phyloP scores from a whole-genome alignment of 53 echinoderm and acorn worm genomes.

The Arbacia lixula region DNA sequence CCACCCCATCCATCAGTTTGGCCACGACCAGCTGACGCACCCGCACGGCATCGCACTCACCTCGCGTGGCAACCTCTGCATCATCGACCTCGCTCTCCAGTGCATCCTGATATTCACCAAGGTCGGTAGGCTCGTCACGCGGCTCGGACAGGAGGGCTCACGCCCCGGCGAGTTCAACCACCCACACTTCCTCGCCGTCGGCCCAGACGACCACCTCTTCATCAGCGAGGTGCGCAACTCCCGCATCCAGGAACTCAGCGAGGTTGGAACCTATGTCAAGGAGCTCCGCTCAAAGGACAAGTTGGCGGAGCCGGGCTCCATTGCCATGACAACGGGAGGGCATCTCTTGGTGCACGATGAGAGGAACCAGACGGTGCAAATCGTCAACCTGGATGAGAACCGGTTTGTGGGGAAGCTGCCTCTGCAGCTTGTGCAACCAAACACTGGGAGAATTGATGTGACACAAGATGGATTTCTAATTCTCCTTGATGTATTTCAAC shows the following conservation, averaged over 20 bases:
- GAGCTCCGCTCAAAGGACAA: conserved; percentile 79
- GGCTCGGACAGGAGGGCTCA: conserved; percentile 76
- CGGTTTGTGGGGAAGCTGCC: conserved; percentile 72
- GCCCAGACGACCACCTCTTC: conserved; percentile 74
- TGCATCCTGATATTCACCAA: conserved; percentile 69
- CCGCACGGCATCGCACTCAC: conserved; percentile 86
- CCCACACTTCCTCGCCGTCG: conserved; percentile 83
- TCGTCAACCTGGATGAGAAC: conserved; percentile 81
- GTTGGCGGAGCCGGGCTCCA: conserved; percentile 79
- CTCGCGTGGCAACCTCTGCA: conserved; percentile 68
- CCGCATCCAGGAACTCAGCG: conserved; percentile 80
- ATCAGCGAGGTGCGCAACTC: conserved; percentile 84
- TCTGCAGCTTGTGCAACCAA: conserved; percentile 73
- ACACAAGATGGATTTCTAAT: conserved; percentile 80
- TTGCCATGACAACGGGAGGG: conserved; percentile 80
- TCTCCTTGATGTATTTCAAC: conserved; percentile 80
- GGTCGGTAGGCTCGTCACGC: conserved; percentile 64
- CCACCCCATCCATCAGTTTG: conserved; percentile 56
- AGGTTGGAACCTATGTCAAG: conserved; percentile 69
- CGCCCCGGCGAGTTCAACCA: conserved; percentile 86
- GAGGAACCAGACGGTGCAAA: conserved; percentile 72
- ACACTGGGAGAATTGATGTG: conserved; percentile 77
- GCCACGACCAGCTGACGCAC: conserved; percentile 69
- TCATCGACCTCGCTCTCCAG: conserved; percentile 82
- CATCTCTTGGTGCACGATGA: conserved; percentile 89